Evolutionary conservation across 2,888 invertebrate species (phyloP).

Genomic region (Bellardia pandia): DNA sequence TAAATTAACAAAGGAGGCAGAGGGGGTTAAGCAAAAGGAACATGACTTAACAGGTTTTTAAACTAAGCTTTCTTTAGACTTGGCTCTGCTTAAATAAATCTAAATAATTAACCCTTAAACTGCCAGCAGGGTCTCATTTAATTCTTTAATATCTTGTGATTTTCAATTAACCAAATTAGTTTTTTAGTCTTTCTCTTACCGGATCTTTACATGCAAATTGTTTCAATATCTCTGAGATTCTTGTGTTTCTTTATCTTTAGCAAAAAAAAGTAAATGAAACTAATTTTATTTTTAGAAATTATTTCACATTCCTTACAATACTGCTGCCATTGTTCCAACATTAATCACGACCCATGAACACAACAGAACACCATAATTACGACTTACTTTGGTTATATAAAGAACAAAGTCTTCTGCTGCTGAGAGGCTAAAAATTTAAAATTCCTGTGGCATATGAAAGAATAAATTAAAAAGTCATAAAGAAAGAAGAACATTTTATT

Average conservation of each 20-base stretch:
- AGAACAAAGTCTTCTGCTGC: conserved; percentile 10
- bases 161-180: too few relatives aligned
- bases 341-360: conserved; percentile 7
- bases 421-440: conserved; percentile 11
- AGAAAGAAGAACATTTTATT: conserved; percentile 45
- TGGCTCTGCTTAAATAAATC: too few relatives aligned
- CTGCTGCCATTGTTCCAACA: neutral
- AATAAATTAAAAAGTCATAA: conserved; percentile 6
- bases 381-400: conserved; percentile 11
- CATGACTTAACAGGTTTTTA: neutral
- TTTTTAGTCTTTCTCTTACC: neutral
- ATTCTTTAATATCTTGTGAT: too few relatives aligned
- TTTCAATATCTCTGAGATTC: neutral
- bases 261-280: neutral
- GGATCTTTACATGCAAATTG: neutral
- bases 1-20: neutral
- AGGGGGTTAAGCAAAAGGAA: neutral
- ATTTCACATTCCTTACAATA: neutral
- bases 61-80: too few relatives aligned
- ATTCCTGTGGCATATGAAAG: conserved; percentile 38
- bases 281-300: conserved; percentile 1
- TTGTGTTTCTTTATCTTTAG: neutral
- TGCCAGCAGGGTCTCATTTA: too few relatives aligned
- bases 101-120: too few relatives aligned
- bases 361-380: conserved; percentile 7